These are phyloP conservation scores for Cerceris ruficornis DNA, from an alignment of 2,888 invertebrate species.

Conservation along the genomic window DNA sequence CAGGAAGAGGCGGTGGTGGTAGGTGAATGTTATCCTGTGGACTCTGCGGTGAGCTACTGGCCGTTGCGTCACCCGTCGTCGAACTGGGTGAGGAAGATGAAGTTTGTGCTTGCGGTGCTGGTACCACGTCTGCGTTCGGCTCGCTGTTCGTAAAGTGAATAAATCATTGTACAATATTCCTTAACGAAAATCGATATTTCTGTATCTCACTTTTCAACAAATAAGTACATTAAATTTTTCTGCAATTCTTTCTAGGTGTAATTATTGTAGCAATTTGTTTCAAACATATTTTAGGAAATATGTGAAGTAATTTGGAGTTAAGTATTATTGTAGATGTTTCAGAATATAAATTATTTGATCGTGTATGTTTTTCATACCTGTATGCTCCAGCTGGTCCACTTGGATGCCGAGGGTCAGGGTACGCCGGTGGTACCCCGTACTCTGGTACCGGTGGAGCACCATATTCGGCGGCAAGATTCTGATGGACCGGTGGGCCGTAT, in stretches of 20 bases:
- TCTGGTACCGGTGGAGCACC: conserved; percentile 87
- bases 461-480: conserved; percentile 86
- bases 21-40: conserved; percentile 87
- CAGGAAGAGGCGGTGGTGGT: conserved; percentile 91
- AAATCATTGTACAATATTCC: not conserved
- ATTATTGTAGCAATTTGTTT: no score
- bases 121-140: conserved; percentile 90
- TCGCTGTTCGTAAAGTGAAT: conserved; percentile 83
- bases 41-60: conserved; percentile 84
- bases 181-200: not conserved
- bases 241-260: no score
- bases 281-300: no score
- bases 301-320: no score
- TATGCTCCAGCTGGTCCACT: conserved; percentile 92
- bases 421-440: conserved; percentile 90
- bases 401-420: conserved; percentile 94
- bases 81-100: conserved; percentile 87
- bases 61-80: conserved; percentile 84
- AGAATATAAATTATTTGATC: not conserved
- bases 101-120: conserved; percentile 91
- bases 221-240: not conserved
- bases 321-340: no score
- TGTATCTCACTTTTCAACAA: not conserved
- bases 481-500: conserved; percentile 85
- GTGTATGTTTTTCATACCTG: conserved; percentile 67